These are phyloP conservation scores for Python bivittatus DNA, from an alignment of 2,113 vertebrate genomes.

Conservation along the genomic window DNA sequence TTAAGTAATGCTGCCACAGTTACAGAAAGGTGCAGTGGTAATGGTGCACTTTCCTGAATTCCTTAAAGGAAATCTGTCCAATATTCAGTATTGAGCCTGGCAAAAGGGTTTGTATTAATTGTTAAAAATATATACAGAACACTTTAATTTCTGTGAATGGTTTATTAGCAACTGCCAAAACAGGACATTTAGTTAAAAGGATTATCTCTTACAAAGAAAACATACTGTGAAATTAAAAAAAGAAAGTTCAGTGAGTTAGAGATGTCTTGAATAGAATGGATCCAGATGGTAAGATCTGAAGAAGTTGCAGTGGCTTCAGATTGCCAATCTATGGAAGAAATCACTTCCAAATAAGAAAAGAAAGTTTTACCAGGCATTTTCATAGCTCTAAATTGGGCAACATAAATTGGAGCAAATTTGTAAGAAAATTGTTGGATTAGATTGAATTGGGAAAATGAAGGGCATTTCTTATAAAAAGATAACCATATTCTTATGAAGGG, in stretches of 20 bases:
- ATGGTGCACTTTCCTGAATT: neutral
- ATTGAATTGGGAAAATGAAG: neutral
- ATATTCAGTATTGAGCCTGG: neutral
- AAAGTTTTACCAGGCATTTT: neutral
- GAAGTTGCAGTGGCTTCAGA: neutral
- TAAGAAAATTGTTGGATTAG: neutral
- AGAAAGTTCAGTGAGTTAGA: neutral
- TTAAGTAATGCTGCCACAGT: neutral
- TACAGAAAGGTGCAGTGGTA: neutral
- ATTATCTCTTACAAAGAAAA: constrained; percentile 10
- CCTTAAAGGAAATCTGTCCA: neutral
- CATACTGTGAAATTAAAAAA: neutral
- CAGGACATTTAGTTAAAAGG: neutral
- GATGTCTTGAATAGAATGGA: neutral
- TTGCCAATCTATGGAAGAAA: neutral
- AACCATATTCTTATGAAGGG: neutral
- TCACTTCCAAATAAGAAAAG: neutral
- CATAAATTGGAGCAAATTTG: neutral
- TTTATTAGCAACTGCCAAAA: neutral
- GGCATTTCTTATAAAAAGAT: neutral
- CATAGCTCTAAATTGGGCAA: neutral
- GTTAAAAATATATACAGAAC: neutral
- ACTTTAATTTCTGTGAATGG: neutral
- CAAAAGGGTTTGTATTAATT: neutral
- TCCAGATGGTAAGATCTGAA: neutral